Conservation (phyloP, 2,888 invertebrate genomes). For the Diarsia mendica region DNA sequence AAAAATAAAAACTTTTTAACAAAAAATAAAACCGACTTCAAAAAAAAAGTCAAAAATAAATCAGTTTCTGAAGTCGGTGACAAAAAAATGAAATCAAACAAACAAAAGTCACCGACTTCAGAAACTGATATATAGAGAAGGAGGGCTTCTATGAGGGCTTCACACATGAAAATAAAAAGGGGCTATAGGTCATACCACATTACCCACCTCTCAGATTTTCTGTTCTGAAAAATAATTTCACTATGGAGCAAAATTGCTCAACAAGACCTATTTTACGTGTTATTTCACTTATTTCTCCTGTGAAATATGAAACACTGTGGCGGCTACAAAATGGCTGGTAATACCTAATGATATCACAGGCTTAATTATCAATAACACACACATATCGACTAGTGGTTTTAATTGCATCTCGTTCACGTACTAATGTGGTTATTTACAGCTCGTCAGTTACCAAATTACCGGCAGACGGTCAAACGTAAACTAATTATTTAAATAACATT, state of each 20-base stretch:
- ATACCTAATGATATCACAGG: neutral
- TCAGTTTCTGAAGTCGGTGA: no score
- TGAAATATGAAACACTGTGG: neutral
- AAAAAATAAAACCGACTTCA: no score
- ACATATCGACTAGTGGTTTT: conserved; percentile 9
- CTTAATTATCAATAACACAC: neutral
- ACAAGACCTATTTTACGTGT: neutral
- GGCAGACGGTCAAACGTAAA: conserved; percentile 17
- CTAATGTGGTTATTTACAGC: conserved; percentile 32
- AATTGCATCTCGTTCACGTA: conserved; percentile 17
- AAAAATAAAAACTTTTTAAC: no score
- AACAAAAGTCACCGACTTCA: no score
- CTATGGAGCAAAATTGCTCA: neutral
- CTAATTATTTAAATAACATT: conserved; percentile 43
- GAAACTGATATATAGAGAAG: no score
- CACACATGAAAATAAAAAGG: neutral
- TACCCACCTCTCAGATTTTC: neutral
- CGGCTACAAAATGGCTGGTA: neutral
- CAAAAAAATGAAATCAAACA: no score
- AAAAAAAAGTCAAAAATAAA: no score
- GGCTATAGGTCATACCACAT: no score
- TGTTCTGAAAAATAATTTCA: neutral
- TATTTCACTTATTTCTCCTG: neutral
- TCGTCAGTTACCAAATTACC: conserved; percentile 31
- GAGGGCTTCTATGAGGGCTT: no score